A percentile compares a stretch with the other conserved stretches of the same genome.
phyloP scores from a whole-genome alignment of 2,113 vertebrate species.

The Sitta europaea region DNA sequence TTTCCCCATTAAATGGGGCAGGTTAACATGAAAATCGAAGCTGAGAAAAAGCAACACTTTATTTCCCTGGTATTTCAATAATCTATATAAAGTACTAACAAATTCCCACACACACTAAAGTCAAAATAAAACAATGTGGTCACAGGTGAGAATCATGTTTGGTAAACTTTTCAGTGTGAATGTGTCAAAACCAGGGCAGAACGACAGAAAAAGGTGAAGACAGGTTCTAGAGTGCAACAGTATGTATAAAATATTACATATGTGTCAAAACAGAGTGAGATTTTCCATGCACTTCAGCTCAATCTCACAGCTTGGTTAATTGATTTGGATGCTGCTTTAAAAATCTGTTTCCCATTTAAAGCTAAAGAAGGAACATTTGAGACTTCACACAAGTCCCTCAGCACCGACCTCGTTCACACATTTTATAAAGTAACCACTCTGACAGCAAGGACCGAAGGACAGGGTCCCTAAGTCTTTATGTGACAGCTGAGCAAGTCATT shows the following conservation, averaged over 20 bases:
- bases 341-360: slow-evolving; percentile 5
- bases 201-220: not conserved
- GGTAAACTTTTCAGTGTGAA: not conserved
- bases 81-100: not conserved
- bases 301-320: slow-evolving; percentile 4
- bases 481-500: not conserved
- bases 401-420: not conserved
- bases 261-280: slow-evolving; percentile 3
- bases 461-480: too few relatives aligned
- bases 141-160: not conserved
- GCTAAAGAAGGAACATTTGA: not conserved
- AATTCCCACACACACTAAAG: not conserved
- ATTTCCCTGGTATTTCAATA: not conserved
- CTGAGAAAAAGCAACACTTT: not conserved
- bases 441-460: not conserved
- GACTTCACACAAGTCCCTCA: not conserved
- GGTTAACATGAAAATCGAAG: not conserved
- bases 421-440: not conserved
- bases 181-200: not conserved
- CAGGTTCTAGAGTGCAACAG: not conserved
- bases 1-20: not conserved
- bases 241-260: not conserved
- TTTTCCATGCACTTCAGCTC: not conserved
- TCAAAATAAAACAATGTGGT: not conserved
- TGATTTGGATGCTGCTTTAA: slow-evolving; percentile 13